Conservation (phyloP, 2,888 invertebrate genomes). For the Drosophila histrio region DNA sequence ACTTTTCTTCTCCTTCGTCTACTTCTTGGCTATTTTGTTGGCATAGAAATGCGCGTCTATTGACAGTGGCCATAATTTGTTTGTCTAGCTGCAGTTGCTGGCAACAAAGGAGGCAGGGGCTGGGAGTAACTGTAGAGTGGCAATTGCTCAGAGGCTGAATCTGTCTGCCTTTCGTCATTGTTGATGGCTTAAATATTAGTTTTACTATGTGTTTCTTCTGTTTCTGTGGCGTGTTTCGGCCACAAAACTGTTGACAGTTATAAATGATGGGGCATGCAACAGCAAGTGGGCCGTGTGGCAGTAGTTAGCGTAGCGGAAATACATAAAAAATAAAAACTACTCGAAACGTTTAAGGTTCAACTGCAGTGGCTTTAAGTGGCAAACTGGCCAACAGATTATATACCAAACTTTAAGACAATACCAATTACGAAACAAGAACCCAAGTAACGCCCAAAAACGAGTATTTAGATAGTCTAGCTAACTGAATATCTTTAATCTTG, state of each 20-base stretch:
- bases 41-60: conserved; percentile 74
- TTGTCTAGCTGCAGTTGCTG: conserved; percentile 68
- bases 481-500: not conserved
- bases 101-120: not conserved
- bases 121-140: conserved; percentile 28
- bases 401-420: conserved; percentile 5
- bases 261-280: conserved; percentile 70
- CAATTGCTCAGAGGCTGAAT: conserved; percentile 41
- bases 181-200: conserved; percentile 79
- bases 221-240: conserved; percentile 44
- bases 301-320: conserved; percentile 34
- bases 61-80: conserved; percentile 81
- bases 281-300: conserved; percentile 31
- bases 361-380: conserved; percentile 44
- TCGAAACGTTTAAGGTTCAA: conserved; percentile 25
- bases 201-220: conserved; percentile 35
- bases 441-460: conserved; percentile 10
- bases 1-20: conserved; percentile 13
- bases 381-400: conserved; percentile 27
- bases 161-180: conserved; percentile 40
- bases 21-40: conserved; percentile 63
- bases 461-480: not conserved
- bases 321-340: conserved; percentile 16
- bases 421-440: conserved; percentile 26
- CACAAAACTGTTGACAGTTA: conserved; percentile 79